Evolutionary conservation across 1,140 invertebrate species (phyloP).

Genomic region (Bombus ignitus): DNA sequence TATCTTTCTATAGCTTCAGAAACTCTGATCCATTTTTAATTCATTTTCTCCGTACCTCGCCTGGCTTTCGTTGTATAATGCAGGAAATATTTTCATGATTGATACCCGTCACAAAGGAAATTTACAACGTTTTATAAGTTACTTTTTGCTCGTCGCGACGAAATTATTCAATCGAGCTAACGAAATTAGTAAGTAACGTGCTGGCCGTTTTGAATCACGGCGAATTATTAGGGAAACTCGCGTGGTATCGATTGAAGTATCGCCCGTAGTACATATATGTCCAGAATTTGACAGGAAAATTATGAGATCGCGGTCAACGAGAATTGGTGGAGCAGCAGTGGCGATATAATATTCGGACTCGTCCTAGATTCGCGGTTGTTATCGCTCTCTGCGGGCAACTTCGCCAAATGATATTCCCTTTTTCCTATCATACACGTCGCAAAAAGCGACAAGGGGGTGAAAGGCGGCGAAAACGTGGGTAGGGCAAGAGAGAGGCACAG

Average conservation of each 20-base stretch:
- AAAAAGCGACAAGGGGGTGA: neutral
- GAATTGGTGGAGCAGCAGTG: neutral
- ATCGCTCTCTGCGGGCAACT: slow-evolving; percentile 1
- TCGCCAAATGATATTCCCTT: neutral
- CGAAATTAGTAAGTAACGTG: slow-evolving; percentile 35
- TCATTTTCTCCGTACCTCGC: neutral
- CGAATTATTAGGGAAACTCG: slow-evolving; percentile 36
- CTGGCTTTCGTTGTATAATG: neutral
- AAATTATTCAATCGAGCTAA: slow-evolving; percentile 33
- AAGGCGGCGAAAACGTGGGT: neutral
- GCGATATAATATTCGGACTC: neutral
- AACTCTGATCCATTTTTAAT: neutral
- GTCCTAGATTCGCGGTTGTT: neutral
- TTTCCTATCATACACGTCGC: neutral
- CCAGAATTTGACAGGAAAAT: slow-evolving; percentile 26
- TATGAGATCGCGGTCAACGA: slow-evolving; percentile 7
- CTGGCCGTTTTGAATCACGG: slow-evolving; percentile 30
- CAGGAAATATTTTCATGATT: slow-evolving; percentile 4
- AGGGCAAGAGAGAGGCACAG: neutral
- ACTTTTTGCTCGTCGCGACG: neutral
- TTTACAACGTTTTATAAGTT: slow-evolving; percentile 24
- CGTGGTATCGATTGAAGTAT: slow-evolving; percentile 55
- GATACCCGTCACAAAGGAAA: slow-evolving; percentile 8
- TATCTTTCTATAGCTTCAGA: neutral
- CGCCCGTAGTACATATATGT: slow-evolving; percentile 42